Base-by-base conservation (phyloP, 2,888 invertebrate genomes). In the Toxonevra muliebris region DNA sequence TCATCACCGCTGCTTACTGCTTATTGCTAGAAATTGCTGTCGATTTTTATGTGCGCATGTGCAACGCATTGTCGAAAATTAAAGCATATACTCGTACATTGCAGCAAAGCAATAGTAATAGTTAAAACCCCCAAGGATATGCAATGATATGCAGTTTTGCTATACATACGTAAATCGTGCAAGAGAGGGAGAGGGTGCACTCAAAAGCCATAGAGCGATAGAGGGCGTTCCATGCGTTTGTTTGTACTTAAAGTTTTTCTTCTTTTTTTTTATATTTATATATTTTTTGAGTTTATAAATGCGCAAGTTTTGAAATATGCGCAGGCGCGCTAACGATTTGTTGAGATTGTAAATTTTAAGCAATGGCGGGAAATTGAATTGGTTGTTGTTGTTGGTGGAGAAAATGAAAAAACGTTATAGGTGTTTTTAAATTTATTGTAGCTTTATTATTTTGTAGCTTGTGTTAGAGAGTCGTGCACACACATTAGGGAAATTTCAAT, bases 21-120 rank as follows among this genome's bases (percentile, higher is more conserved):
- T 7, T 30, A 30, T 30, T 73, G 69, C 74, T 74, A 68, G 66
- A 73, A 76, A 75, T 77, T 73, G 75, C 77, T 80, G 80, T 80
- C 78, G 80, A 80, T 78, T 81, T 81, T 81, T 80, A 81, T 80
- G 80, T 81, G 80, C 79, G 79, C 80, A 61, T 48, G 66, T 45
- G 66, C 66, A 61, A 66, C 61, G 66, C 66, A 60, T 61, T 54
- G 30, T n/a, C 61, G 54, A 40, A 54, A 61, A 54, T 40, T 55
- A 50, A 66, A 61, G 30, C 30, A 30, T 30, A 30, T 7, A 30
- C 30, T 30, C 30, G 30, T 30, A 30, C 30, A 30, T 4, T 30
- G 30, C 30, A 30, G n/a, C 52, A 53, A 20, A n/a, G 42, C 57
- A 30, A 30, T 48, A 58, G 43, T 52, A 62, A 55, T 42, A 42